These are phyloP conservation scores for Ctenopoma kingsleyae DNA, from an alignment of 2,797 vertebrate genomes.

Conservation along the genomic window DNA sequence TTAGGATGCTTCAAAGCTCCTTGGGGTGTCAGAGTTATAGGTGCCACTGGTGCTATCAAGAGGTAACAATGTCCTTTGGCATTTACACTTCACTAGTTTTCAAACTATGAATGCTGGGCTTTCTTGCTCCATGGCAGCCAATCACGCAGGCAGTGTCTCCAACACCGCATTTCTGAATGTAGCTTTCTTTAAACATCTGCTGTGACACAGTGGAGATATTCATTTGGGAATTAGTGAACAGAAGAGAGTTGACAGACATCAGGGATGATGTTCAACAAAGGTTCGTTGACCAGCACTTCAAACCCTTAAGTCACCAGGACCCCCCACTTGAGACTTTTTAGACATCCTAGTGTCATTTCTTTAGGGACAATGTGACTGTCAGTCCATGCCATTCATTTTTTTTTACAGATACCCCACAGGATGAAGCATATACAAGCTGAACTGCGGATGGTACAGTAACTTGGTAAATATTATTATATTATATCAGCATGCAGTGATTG, in stretches of 20 bases:
- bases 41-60: constrained; percentile 56
- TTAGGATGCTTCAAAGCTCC: constrained; percentile 49
- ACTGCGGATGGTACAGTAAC: background rate
- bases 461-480: background rate
- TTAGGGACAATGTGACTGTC: background rate
- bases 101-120: constrained; percentile 34
- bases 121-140: constrained; percentile 3
- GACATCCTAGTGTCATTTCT: background rate
- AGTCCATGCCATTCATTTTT: background rate
- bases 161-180: constrained; percentile 12
- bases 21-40: constrained; percentile 54
- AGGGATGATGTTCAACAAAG: background rate
- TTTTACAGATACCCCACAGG: background rate
- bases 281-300: no score
- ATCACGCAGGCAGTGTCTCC: background rate
- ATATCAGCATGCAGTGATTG: background rate
- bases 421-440: no score
- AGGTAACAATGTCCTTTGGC: constrained; percentile 64
- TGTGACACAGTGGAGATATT: background rate
- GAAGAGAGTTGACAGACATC: background rate
- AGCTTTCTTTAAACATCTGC: background rate
- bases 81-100: constrained; percentile 64
- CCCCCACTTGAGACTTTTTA: background rate
- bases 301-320: no score
- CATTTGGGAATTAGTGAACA: background rate